Evolutionary conservation across 1,140 invertebrate species (phyloP).

Genomic region (Brevipalpus yothersi): DNA sequence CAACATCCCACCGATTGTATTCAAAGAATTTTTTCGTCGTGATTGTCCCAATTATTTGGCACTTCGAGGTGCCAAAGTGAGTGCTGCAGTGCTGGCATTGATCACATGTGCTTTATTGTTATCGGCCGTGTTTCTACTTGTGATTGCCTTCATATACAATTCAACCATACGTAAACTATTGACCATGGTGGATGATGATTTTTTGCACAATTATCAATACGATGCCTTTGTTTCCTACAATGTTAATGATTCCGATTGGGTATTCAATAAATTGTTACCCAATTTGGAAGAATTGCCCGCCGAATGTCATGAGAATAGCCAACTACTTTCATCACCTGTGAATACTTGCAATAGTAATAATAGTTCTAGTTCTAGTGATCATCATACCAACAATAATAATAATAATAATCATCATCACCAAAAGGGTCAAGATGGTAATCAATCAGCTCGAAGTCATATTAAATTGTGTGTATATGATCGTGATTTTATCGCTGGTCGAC

Average conservation of each 20-base stretch:
- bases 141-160: slow-evolving; percentile 2
- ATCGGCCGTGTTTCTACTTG: background rate
- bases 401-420: background rate
- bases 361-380: background rate
- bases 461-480: slow-evolving; percentile 33
- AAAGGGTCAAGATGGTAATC: background rate
- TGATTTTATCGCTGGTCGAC: slow-evolving; percentile 33
- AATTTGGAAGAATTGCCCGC: slow-evolving; percentile 20
- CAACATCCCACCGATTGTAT: background rate
- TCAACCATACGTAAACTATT: slow-evolving; percentile 1
- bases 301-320: background rate
- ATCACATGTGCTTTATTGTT: background rate
- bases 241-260: slow-evolving; percentile 32
- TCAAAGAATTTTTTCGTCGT: background rate
- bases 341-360: background rate
- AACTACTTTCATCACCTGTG: background rate
- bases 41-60: background rate
- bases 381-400: background rate
- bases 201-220: slow-evolving; percentile 22
- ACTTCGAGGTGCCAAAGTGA: background rate
- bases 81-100: background rate
- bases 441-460: background rate
- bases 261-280: slow-evolving; percentile 25
- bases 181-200: background rate
- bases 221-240: slow-evolving; percentile 41